phyloP scores from a whole-genome alignment of 2,888 invertebrate species.

The Temnothorax ravouxi region DNA sequence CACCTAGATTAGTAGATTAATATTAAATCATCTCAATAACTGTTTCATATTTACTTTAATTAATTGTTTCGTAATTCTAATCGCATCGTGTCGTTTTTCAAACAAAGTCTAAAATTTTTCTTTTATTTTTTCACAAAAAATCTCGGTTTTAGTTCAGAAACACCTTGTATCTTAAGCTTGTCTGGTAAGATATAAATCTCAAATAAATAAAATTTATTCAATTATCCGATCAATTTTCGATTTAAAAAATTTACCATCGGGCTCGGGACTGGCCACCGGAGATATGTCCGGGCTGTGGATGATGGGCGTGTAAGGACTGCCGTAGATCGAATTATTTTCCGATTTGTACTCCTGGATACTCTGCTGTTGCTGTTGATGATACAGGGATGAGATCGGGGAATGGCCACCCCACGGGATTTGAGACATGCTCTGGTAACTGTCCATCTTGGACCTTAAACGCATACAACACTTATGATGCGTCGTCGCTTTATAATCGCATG shows the following conservation, averaged over 20 bases:
- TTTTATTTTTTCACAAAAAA: neutral
- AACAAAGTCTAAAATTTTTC: neutral
- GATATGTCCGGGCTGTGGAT: conserved; percentile 94
- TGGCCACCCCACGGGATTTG: conserved; percentile 86
- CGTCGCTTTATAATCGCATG: neutral
- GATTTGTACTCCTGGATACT: conserved; percentile 85
- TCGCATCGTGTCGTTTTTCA: neutral
- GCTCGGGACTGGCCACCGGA: conserved; percentile 94
- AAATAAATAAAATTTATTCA: neutral
- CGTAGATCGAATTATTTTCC: conserved; percentile 85
- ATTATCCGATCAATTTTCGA: neutral
- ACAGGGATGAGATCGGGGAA: conserved; percentile 85
- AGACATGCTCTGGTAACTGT: conserved; percentile 85
- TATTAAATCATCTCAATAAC: conserved; percentile 19
- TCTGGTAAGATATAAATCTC: neutral
- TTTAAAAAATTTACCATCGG: conserved; percentile 87
- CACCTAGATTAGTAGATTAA: conserved; percentile 74
- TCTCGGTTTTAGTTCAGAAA: neutral
- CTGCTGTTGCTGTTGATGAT: conserved; percentile 86
- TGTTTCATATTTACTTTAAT: neutral
- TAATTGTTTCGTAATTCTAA: neutral
- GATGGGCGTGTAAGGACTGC: conserved; percentile 86
- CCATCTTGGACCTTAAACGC: conserved; percentile 84
- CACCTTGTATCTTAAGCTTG: neutral
- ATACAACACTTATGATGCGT: neutral